Base-by-base conservation (phyloP, 2,888 invertebrate genomes). In the Drosophila helvetica region DNA sequence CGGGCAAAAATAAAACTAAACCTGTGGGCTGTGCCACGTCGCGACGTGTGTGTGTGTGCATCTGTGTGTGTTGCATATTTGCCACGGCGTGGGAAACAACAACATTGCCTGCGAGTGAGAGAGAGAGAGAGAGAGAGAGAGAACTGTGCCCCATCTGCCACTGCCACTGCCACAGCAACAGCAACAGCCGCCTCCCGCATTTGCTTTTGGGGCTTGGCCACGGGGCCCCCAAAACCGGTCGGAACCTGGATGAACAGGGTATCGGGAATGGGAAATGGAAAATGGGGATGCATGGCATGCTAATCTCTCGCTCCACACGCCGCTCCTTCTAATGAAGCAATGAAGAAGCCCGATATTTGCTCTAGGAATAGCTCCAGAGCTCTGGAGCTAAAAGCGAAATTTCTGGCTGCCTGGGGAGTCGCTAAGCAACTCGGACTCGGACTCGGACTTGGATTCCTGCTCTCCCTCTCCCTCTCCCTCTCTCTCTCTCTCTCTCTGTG, bases 71-170 rank as follows among this genome's bases (percentile, higher is more conserved):
- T 79, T 76, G 79, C 71, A 79, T 76, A 74, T 76, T 75, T 79
- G 77, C 74, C 82, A 55, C 69, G 82, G 82, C 85, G 85, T 85
- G 85, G 85, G 85, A 85, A 85, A 86, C 82, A 76, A 79, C 71
- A 75, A 63, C 62, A 65, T 57, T 38, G 54, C 38, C 61, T 55
- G 50, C 57, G 2, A 38, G 38, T 2, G n/a, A 6, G 15, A 38
- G 1, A 15, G 38, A 38, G 15, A 15, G 38, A 38, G 15, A 38
- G 33, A 38, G 46, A 18, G 47, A 47, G 42, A 51, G 42, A 52
- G 60, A 61, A 71, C 66, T 62, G 58, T 71, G 66, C 47, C 71
- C 55, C 71, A 71, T 72, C 71, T 71, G 71, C 71, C 71, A 19
- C 45, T 19, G 30, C 33, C 42, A 8, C 27, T 8, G 27, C 27